A percentile compares a stretch with the other conserved stretches of the same genome.
These are phyloP conservation scores for Ciona savignyi DNA, from an alignment of 23 tunicate genomes.

Conservation along the genomic window DNA sequence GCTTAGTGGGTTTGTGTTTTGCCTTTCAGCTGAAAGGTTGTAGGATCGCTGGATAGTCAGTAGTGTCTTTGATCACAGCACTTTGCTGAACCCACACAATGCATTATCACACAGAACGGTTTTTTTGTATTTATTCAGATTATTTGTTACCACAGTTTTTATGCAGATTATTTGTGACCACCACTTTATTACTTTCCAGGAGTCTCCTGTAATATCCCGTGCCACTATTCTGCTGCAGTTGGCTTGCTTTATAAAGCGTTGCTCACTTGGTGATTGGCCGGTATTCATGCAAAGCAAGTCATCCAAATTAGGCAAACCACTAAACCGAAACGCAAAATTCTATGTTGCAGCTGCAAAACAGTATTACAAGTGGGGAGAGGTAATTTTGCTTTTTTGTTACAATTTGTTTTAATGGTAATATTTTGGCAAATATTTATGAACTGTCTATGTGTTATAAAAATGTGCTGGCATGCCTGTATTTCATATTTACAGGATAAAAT, in stretches of 20 bases:
- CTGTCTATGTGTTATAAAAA: no score
- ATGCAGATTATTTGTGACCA: no score
- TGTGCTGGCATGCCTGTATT: no score
- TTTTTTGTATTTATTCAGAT: no score
- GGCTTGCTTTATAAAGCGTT: slow-evolving; percentile 52
- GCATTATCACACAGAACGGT: no score
- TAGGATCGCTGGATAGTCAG: not conserved
- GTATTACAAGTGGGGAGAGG: slow-evolving; percentile 63
- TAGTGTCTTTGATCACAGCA: no score
- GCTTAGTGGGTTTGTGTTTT: not conserved
- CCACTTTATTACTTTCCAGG: slow-evolving; percentile 15
- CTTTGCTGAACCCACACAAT: no score
- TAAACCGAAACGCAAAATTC: slow-evolving; percentile 18
- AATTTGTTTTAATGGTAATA: no score
- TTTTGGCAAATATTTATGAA: no score
- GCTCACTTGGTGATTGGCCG: slow-evolving; percentile 63
- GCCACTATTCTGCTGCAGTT: slow-evolving; percentile 46
- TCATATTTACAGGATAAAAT: no score
- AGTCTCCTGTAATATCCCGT: slow-evolving; percentile 63
- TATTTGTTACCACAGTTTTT: no score
- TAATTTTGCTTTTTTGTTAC: no score
- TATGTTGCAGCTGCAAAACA: slow-evolving; percentile 32
- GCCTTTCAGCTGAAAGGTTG: not conserved
- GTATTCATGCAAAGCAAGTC: slow-evolving; percentile 29
- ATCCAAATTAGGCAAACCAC: slow-evolving; percentile 7